A percentile compares a stretch with the other conserved stretches of the same genome.
Evolutionary conservation across 2,888 invertebrate species (phyloP).

Genomic region (Lydus trimaculatus): DNA sequence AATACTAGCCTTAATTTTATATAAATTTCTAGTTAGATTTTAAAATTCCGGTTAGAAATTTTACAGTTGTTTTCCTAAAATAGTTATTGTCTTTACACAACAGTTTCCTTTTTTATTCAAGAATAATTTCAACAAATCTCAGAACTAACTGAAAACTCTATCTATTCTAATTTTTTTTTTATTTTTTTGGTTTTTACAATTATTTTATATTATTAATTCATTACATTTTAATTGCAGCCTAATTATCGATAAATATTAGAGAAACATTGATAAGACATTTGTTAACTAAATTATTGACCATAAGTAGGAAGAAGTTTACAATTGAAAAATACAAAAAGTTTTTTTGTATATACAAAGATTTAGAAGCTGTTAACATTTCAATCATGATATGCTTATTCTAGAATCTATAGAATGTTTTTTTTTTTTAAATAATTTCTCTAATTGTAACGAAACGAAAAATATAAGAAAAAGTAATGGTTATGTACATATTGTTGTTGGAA

Average conservation of each 20-base stretch:
- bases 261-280: conserved; percentile 22
- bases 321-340: conserved; percentile 35
- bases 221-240: conserved; percentile 41
- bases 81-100: conserved; percentile 63
- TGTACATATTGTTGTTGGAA: conserved; percentile 47
- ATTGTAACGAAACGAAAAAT: conserved; percentile 11
- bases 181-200: background rate
- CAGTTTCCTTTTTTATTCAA: conserved; percentile 47
- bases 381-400: conserved; percentile 55
- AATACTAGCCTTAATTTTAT: background rate
- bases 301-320: conserved; percentile 58
- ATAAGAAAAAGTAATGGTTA: conserved; percentile 9
- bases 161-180: conserved; percentile 14
- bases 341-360: conserved; percentile 20
- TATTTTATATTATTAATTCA: background rate
- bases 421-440: conserved; percentile 25
- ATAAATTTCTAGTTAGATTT: conserved; percentile 9
- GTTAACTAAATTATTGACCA: conserved; percentile 57
- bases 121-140: conserved; percentile 22
- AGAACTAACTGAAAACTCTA: conserved; percentile 5
- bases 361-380: conserved; percentile 32
- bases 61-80: conserved; percentile 50
- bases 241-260: conserved; percentile 28
- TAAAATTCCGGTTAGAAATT: conserved; percentile 15
- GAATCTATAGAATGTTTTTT: too few relatives aligned